A percentile compares a stretch with the other conserved stretches of the same genome.
These are phyloP conservation scores for Oryzias dopingdopingensis DNA, from an alignment of 2,797 vertebrate genomes.

Conservation along the genomic window DNA sequence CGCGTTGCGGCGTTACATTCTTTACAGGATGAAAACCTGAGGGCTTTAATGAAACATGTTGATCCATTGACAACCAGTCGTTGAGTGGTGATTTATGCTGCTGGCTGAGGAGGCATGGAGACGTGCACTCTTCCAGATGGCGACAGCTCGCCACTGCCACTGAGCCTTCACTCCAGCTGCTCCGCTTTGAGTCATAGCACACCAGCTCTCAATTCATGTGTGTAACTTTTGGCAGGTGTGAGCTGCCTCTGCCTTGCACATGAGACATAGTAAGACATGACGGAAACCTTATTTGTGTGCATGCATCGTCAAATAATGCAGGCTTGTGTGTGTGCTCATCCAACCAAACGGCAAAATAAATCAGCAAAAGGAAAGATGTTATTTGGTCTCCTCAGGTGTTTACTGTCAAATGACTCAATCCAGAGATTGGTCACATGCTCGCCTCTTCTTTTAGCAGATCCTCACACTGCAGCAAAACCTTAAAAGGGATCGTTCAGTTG, in stretches of 20 bases:
- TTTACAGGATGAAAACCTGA: neutral
- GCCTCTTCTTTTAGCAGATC: constrained; percentile 36
- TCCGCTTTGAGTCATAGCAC: constrained; percentile 75
- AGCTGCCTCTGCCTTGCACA: constrained; percentile 3
- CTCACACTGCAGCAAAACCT: constrained; percentile 65
- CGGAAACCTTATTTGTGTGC: neutral
- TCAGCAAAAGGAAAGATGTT: constrained; percentile 32
- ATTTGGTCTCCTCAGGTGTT: constrained; percentile 40
- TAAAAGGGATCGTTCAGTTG: constrained; percentile 51
- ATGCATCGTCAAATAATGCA: neutral
- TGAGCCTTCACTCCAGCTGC: constrained; percentile 73
- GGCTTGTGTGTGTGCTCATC: constrained; percentile 21
- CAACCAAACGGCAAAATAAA: constrained; percentile 21
- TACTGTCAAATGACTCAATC: constrained; percentile 16
- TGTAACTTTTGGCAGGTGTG: constrained; percentile 35
- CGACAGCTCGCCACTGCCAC: constrained; percentile 70
- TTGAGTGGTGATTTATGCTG: constrained; percentile 52
- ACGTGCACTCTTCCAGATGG: constrained; percentile 71
- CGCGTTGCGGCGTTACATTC: constrained; percentile 1
- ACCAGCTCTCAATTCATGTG: constrained; percentile 34
- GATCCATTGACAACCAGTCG: constrained; percentile 36
- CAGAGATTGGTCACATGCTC: constrained; percentile 31
- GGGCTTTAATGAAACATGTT: constrained; percentile 39
- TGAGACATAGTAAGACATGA: constrained; percentile 2
- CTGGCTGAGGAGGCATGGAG: constrained; percentile 51